phyloP scores from a whole-genome alignment of 2,888 invertebrate genomes.

The Netelia virgata region DNA sequence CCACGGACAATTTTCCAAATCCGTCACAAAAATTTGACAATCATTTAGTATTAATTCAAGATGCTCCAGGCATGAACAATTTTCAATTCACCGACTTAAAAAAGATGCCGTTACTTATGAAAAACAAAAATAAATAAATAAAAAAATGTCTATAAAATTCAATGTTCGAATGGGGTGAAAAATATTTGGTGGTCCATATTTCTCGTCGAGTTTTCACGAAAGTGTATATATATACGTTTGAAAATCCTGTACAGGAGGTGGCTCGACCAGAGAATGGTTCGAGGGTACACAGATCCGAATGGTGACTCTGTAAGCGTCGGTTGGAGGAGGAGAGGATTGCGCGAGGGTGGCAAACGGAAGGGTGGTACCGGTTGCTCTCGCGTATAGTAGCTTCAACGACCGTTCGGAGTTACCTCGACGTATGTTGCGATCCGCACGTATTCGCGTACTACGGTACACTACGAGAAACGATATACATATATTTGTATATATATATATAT shows the following conservation, averaged over 20 bases:
- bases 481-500: slow-evolving; percentile 16
- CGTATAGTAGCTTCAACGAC: slow-evolving; percentile 27
- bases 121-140: too few species aligned
- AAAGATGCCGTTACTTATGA: too few species aligned
- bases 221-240: slow-evolving; percentile 1
- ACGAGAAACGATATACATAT: background rate
- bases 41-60: too few species aligned
- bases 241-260: slow-evolving; percentile 16
- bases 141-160: too few species aligned
- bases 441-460: slow-evolving; percentile 31
- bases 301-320: too few species aligned
- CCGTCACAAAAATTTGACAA: too few species aligned
- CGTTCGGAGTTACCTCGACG: slow-evolving; percentile 46
- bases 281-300: slow-evolving; percentile 4
- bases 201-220: background rate
- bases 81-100: too few species aligned
- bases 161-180: too few species aligned
- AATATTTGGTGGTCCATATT: too few species aligned
- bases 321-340: background rate
- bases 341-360: background rate
- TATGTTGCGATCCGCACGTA: slow-evolving; percentile 55
- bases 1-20: too few species aligned
- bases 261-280: slow-evolving; percentile 50
- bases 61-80: too few species aligned
- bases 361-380: background rate